Evolutionary conservation across 2,888 invertebrate species (phyloP).

Genomic region (Argyresthia albistria): DNA sequence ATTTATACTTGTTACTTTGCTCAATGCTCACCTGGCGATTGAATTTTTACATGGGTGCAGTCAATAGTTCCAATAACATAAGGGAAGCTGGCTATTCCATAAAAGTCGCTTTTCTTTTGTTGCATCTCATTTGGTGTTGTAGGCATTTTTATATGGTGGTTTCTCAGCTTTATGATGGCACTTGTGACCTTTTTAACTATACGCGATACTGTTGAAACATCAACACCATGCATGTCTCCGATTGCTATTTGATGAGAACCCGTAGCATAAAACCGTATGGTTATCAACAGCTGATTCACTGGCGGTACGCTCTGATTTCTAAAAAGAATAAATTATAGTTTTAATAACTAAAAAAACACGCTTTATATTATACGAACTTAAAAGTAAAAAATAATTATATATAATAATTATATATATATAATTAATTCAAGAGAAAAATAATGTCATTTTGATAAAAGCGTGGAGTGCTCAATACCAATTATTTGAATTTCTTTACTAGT

Average conservation of each 20-base stretch:
- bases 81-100: conserved; percentile 8
- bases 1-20: too few species aligned
- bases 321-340: background rate
- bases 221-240: conserved; percentile 7
- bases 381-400: too few species aligned
- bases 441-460: too few species aligned
- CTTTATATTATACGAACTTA: too few species aligned
- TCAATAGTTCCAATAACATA: conserved; percentile 6
- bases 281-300: conserved; percentile 9
- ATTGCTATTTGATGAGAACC: conserved; percentile 8
- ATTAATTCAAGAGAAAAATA: too few species aligned
- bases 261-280: conserved; percentile 11
- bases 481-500: too few species aligned
- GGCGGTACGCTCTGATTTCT: conserved; percentile 8
- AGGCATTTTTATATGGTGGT: background rate
- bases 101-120: conserved; percentile 6
- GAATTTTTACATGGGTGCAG: background rate
- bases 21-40: background rate
- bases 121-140: conserved; percentile 2
- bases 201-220: conserved; percentile 9
- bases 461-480: too few species aligned
- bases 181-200: conserved; percentile 10
- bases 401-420: too few species aligned
- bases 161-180: conserved; percentile 4
- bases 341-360: too few species aligned